phyloP scores from a whole-genome alignment of 2,113 vertebrate genomes.

The Calidris pugnax region DNA sequence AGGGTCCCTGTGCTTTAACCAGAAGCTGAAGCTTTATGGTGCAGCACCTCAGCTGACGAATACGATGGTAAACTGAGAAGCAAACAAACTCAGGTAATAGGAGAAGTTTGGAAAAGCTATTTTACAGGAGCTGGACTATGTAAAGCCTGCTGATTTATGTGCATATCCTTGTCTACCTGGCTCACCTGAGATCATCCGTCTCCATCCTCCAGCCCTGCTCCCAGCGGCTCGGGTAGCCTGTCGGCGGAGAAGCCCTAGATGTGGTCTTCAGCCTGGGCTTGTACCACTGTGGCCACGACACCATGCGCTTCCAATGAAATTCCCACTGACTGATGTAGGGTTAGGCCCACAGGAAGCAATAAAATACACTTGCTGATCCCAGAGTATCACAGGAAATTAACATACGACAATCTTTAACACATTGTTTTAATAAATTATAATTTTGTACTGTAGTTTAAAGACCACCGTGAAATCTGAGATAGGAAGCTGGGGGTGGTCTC shows the following conservation, averaged over 20 bases:
- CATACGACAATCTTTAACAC: constrained; percentile 26
- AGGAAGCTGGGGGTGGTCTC: not conserved
- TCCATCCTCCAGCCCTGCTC: fast-evolving
- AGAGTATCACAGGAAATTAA: constrained; percentile 53
- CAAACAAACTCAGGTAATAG: not conserved
- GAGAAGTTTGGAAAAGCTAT: not conserved
- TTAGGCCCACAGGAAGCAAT: constrained; percentile 32
- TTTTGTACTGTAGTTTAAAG: constrained; percentile 12
- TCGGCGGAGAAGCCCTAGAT: not conserved
- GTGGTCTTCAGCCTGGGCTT: not conserved
- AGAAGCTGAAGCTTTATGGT: not conserved
- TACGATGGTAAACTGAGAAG: not conserved
- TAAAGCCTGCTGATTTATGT: not conserved
- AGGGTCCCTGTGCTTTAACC: not conserved
- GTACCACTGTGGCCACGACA: fast-evolving
- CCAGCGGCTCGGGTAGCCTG: not conserved
- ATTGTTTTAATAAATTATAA: constrained; percentile 31
- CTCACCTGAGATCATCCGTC: not conserved
- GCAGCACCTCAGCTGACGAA: not conserved
- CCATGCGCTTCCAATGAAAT: not conserved
- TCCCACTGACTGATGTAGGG: not conserved
- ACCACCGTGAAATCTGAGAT: constrained; percentile 13
- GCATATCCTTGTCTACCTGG: fast-evolving
- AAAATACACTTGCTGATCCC: constrained; percentile 22
- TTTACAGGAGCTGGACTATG: not conserved